Evolutionary conservation across 1,140 invertebrate species (phyloP).

Genomic region (Riptortus pedestris): DNA sequence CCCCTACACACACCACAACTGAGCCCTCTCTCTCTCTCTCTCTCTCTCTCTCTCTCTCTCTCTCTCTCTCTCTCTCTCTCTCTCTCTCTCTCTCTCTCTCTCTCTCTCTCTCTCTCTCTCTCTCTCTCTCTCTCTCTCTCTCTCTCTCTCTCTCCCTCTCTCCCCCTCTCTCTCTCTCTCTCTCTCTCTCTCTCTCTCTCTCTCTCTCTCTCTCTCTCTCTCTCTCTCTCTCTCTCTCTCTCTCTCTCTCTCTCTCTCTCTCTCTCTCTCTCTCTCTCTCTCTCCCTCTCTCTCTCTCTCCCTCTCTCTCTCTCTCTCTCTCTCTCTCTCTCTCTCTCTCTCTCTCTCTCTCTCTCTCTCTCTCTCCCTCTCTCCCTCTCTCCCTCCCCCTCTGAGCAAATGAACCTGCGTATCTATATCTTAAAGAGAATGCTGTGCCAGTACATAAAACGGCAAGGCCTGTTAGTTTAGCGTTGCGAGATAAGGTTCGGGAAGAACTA

Average conservation of each 20-base stretch:
- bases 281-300: constrained; percentile 27
- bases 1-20: too few species aligned
- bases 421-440: too few species aligned
- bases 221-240: constrained; percentile 26
- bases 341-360: constrained; percentile 30
- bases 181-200: constrained; percentile 27
- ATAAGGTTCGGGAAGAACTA: too few species aligned
- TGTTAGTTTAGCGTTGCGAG: too few species aligned
- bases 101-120: constrained; percentile 25
- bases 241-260: constrained; percentile 23
- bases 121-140: constrained; percentile 26
- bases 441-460: too few species aligned
- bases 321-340: constrained; percentile 21
- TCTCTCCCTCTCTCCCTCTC: constrained; percentile 33
- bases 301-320: constrained; percentile 23
- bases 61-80: constrained; percentile 24
- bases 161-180: constrained; percentile 37
- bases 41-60: constrained; percentile 27
- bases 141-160: constrained; percentile 29
- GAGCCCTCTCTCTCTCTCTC: constrained; percentile 27
- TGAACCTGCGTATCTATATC: too few species aligned
- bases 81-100: constrained; percentile 25
- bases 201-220: constrained; percentile 22
- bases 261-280: constrained; percentile 23
- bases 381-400: constrained; percentile 32